phyloP scores from a whole-genome alignment of 2,888 invertebrate genomes.

The Acanthosoma haemorrhoidale region DNA sequence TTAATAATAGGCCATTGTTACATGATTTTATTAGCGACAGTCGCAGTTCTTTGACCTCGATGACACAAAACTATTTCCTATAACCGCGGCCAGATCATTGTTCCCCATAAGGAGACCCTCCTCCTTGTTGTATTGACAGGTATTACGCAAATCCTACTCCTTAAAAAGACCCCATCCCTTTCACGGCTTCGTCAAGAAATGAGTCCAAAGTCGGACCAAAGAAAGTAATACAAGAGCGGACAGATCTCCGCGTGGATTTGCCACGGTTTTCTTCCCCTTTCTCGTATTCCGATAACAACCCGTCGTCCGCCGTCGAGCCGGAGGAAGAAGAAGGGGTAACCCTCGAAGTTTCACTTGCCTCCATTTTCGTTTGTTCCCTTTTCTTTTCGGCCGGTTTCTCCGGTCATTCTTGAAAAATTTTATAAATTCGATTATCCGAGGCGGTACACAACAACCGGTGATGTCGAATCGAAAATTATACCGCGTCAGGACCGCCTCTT shows the following conservation, averaged over 20 bases:
- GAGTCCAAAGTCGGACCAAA: neutral
- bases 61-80: too few species aligned
- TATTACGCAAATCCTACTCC: neutral
- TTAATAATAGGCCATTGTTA: too few species aligned
- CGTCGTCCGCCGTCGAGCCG: too few species aligned
- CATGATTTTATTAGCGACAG: too few species aligned
- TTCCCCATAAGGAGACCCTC: neutral
- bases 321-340: too few species aligned
- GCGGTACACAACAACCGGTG: too few species aligned
- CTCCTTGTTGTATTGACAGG: too few species aligned
- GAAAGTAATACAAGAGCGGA: neutral
- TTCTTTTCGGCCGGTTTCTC: constrained; percentile 5
- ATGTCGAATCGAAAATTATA: too few species aligned
- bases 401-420: too few species aligned
- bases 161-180: neutral
- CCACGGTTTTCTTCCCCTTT: neutral
- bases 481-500: too few species aligned
- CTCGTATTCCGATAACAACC: neutral
- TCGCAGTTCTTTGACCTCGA: too few species aligned
- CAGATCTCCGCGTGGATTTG: neutral
- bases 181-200: neutral
- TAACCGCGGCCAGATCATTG: neutral
- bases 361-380: neutral
- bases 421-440: too few species aligned
- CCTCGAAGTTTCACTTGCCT: neutral